Conservation (phyloP, 2,888 invertebrate species). For the Scaptomyza cyrtandrae region DNA sequence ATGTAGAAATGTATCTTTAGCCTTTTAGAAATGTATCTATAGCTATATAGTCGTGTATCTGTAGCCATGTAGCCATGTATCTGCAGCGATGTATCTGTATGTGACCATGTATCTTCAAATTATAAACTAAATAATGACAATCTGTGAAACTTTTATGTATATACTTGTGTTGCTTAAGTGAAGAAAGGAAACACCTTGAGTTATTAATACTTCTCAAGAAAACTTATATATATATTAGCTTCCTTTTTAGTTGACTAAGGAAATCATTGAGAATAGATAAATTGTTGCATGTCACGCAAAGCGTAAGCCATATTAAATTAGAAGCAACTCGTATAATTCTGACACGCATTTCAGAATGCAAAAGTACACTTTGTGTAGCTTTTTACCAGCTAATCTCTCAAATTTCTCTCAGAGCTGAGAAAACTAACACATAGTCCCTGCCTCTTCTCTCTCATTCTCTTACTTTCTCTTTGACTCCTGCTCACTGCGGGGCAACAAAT, state of each 20-base stretch:
- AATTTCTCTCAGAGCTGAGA: slow-evolving; percentile 21
- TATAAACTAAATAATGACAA: no score
- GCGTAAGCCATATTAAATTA: background rate
- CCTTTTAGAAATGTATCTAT: no score
- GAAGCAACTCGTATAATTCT: background rate
- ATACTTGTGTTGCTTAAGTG: no score
- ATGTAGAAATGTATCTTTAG: no score
- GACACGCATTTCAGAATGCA: slow-evolving; percentile 8
- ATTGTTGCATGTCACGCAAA: background rate
- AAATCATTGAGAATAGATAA: background rate
- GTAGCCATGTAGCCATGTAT: no score
- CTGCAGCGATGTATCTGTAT: no score
- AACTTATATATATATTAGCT: background rate
- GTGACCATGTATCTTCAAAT: no score
- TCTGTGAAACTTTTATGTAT: no score
- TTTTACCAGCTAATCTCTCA: slow-evolving; percentile 23
- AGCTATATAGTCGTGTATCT: no score
- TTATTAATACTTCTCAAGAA: background rate
- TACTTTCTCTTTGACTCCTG: background rate
- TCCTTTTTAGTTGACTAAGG: background rate
- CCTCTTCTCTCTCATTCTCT: background rate
- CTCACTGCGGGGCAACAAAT: slow-evolving; percentile 14
- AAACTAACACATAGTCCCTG: slow-evolving; percentile 1
- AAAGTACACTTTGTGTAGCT: slow-evolving; percentile 4
- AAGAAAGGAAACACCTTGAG: no score